Base-by-base conservation (phyloP, 2,797 vertebrate genomes). In the Lacerta viridis region DNA sequence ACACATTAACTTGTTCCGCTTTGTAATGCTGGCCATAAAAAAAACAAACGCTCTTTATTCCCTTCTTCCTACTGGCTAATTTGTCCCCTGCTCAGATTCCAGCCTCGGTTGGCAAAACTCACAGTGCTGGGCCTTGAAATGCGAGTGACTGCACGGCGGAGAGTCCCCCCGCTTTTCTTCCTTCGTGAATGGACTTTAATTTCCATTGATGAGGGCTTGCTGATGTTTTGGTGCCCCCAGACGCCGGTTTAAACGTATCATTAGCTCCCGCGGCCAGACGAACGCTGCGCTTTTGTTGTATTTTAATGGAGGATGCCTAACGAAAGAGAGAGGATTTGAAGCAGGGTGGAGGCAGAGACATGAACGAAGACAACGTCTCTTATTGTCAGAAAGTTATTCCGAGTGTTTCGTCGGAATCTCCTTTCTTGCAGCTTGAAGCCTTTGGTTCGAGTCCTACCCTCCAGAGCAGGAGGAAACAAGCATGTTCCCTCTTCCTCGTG, bases 141-240 rank as follows among this genome's bases (percentile, higher is more conserved):
- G 7, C 9, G 13, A 55, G 46, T 1, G 10, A 27, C 4, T 5
- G 9, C 5, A 1, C 29, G 7, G 36, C n/a, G 1, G 29, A 64
- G 46, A 82, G 23, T 33, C 33, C 9, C 25, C 15, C 50, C 50
- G 20, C 18, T 29, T 29, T 82, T 68, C 25, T 69, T 88, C 87
- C 36, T 23, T 64, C 64, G 25, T 78, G 66, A 88, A 88, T 79
- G 41, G 11, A 25, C 25, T 55, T 79, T 84, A 41, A 79, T 82
- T 88, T 88, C 33, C 36, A 39, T 55, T 43, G 25, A 84, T 39
- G 74, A 84, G 11, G 33, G 33, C 41, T 15, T 17, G 7, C 43
- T 2, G 25, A 9, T 29, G 74, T 11, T 66, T 77, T 43, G 29
- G 55, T 29, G 11, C 5, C 75, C 75, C 25, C 0, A 25, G 10